phyloP scores from a whole-genome alignment of 2,113 vertebrate species.

The Kobus ellipsiprymnus region DNA sequence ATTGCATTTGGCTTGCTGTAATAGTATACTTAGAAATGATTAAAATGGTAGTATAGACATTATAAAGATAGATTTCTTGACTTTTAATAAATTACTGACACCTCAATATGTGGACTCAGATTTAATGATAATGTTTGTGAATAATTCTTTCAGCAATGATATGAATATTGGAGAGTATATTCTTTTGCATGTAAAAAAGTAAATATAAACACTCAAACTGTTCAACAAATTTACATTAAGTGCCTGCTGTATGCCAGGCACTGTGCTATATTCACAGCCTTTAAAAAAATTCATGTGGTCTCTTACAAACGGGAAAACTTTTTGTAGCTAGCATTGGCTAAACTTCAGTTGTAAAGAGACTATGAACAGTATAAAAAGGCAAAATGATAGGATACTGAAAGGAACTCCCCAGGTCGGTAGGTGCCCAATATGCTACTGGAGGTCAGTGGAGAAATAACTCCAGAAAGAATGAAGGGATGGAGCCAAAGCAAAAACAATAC shows the following conservation, averaged over 20 bases:
- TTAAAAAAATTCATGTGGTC: background rate
- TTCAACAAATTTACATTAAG: background rate
- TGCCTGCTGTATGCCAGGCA: background rate
- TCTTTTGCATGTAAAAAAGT: background rate
- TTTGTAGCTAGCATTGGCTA: background rate
- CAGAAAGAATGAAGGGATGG: too few species aligned
- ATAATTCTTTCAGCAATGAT: background rate
- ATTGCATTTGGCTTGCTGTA: background rate
- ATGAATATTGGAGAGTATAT: background rate
- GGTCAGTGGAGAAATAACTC: too few species aligned
- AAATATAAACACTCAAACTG: too few species aligned
- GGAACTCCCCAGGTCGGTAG: too few species aligned
- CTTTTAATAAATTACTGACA: background rate
- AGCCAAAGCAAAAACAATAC: too few species aligned
- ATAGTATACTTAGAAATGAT: background rate
- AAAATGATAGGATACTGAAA: too few species aligned
- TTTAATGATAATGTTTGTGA: background rate
- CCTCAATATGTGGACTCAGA: background rate
- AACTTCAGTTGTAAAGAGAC: background rate
- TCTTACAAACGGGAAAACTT: background rate
- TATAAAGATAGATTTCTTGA: background rate
- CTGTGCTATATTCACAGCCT: background rate
- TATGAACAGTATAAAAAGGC: too few species aligned
- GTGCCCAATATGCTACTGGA: too few species aligned
- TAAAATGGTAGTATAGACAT: background rate